A percentile compares a stretch with the other conserved stretches of the same genome.
Evolutionary conservation across 1,140 invertebrate species (phyloP).

Genomic region (Phenacoccus solenopsis): DNA sequence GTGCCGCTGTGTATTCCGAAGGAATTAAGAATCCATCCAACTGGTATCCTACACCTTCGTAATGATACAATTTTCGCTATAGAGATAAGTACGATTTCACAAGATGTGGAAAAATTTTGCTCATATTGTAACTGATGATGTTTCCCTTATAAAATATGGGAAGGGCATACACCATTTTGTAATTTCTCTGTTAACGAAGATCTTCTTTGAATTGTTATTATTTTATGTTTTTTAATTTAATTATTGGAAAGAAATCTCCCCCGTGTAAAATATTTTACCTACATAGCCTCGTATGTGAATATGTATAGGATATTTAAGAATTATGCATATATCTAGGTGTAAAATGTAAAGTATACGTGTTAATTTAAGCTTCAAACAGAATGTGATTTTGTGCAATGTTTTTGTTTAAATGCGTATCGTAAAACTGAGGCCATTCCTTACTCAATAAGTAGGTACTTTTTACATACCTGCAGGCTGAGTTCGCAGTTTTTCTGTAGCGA

Average conservation of each 20-base stretch:
- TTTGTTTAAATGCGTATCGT: not conserved
- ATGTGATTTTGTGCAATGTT: not conserved
- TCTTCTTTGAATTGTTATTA: too few species aligned
- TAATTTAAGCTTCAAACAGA: not conserved
- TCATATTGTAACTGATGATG: not conserved
- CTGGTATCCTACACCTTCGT: slow-evolving; percentile 67
- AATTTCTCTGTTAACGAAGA: too few species aligned
- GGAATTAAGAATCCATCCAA: slow-evolving; percentile 41
- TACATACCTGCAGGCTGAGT: not conserved
- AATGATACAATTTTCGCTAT: slow-evolving; percentile 27
- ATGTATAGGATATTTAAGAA: too few species aligned
- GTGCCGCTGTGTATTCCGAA: slow-evolving; percentile 34
- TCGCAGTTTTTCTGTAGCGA: not conserved
- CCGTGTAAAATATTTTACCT: not conserved
- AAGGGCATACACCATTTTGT: too few species aligned
- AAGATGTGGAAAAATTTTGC: not conserved
- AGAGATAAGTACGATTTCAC: too few species aligned
- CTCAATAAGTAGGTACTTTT: not conserved
- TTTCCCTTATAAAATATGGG: too few species aligned
- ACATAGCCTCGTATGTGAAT: too few species aligned
- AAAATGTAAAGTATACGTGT: not conserved
- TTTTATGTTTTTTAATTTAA: not conserved
- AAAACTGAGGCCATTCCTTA: not conserved
- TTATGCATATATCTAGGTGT: too few species aligned
- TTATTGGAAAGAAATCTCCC: not conserved